Conservation (phyloP, 2,888 invertebrate genomes). For the Operophtera brumata region DNA sequence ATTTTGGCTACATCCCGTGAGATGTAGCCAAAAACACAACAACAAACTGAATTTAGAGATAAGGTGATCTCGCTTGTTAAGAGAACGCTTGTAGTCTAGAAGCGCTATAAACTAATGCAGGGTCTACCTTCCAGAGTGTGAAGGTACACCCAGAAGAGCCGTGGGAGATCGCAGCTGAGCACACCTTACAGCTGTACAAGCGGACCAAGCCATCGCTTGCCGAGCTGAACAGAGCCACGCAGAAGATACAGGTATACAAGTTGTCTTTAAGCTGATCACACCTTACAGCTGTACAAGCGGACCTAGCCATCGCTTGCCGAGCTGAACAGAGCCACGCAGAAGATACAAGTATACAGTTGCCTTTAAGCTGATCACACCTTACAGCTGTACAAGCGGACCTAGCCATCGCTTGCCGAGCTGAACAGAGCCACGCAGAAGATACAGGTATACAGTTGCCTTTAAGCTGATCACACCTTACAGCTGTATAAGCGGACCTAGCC, state of each 20-base stretch:
- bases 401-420: slow-evolving; percentile 60
- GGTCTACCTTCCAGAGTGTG: slow-evolving; percentile 39
- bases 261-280: slow-evolving; percentile 55
- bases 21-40: too few relatives aligned
- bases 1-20: too few relatives aligned
- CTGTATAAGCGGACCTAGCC: slow-evolving; percentile 68
- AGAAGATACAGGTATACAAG: slow-evolving; percentile 58
- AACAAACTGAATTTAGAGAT: too few relatives aligned
- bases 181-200: slow-evolving; percentile 65
- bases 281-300: slow-evolving; percentile 62
- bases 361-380: slow-evolving; percentile 63
- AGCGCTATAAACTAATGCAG: too few relatives aligned
- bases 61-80: too few relatives aligned
- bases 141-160: slow-evolving; percentile 53
- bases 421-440: slow-evolving; percentile 61
- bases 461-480: slow-evolving; percentile 60
- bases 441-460: slow-evolving; percentile 48
- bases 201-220: slow-evolving; percentile 60
- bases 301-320: slow-evolving; percentile 64
- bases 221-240: slow-evolving; percentile 60
- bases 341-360: slow-evolving; percentile 52
- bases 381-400: slow-evolving; percentile 63
- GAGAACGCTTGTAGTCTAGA: too few relatives aligned
- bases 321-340: slow-evolving; percentile 57
- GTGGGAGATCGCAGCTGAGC: slow-evolving; percentile 67